These are phyloP conservation scores for Coracias cyanogaster DNA, from an alignment of 2,797 vertebrate genomes.

Conservation along the genomic window DNA sequence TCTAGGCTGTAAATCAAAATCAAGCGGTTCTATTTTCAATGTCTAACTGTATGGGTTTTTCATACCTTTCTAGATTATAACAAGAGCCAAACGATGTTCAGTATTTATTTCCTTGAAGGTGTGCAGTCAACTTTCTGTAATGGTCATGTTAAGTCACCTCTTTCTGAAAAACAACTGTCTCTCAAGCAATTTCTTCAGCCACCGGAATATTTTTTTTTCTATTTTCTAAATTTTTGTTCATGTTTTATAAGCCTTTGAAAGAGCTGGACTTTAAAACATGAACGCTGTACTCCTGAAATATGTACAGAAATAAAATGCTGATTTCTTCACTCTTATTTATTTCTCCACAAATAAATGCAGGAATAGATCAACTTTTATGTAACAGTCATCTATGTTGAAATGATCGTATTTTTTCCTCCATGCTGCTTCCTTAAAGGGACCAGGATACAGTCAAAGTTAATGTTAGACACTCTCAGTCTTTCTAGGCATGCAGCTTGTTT, in stretches of 20 bases:
- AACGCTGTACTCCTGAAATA: not conserved
- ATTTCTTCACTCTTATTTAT: not conserved
- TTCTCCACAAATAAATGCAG: not conserved
- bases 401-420: not conserved
- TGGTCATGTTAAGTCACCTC: fast-evolving
- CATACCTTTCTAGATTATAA: not conserved
- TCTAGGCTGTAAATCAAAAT: not conserved
- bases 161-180: not conserved
- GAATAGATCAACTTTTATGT: not conserved
- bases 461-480: not conserved
- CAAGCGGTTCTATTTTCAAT: not conserved
- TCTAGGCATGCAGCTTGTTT: not conserved
- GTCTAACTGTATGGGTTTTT: not conserved
- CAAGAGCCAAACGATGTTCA: not conserved
- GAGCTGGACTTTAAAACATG: no score
- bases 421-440: not conserved
- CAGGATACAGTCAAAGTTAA: not conserved
- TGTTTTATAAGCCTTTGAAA: not conserved
- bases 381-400: not conserved
- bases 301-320: not conserved
- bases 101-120: not conserved
- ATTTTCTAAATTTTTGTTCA: not conserved
- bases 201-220: not conserved
- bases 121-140: not conserved
- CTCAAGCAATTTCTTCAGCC: not conserved